Evolutionary conservation across 2,797 vertebrate species (phyloP).

Genomic region (Muscicapa striata): DNA sequence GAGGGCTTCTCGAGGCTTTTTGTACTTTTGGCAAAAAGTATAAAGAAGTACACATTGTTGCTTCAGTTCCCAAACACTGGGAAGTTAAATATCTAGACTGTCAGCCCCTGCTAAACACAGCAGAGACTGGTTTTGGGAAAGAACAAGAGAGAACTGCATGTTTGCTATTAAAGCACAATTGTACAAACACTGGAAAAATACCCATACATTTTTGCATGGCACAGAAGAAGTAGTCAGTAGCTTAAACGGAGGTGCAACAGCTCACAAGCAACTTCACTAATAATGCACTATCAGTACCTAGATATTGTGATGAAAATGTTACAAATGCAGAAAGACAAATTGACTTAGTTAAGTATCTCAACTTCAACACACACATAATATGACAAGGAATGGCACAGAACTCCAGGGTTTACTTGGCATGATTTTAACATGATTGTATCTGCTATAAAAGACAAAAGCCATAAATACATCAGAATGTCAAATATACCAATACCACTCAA

Average conservation of each 20-base stretch:
- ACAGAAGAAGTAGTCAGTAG: neutral
- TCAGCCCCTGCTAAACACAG: neutral
- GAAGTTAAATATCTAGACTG: neutral
- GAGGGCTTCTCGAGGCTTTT: conserved; percentile 45
- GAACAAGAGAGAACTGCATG: neutral
- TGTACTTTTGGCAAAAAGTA: conserved; percentile 48
- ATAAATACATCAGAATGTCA: neutral
- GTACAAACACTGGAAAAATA: neutral
- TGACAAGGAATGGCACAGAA: neutral
- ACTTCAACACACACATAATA: neutral
- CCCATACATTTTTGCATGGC: neutral
- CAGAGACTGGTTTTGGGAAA: neutral
- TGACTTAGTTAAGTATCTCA: neutral
- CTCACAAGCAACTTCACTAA: neutral
- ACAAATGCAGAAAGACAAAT: neutral
- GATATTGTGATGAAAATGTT: neutral
- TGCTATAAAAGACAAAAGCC: neutral
- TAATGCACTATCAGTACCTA: neutral
- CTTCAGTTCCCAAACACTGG: conserved; percentile 20
- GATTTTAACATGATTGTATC: neutral
- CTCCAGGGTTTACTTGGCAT: neutral
- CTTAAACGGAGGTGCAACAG: neutral
- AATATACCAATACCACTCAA: neutral
- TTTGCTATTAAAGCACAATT: neutral
- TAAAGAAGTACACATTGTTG: conserved; percentile 16